phyloP scores from a whole-genome alignment of 2,113 vertebrate species.

The Ciconia boyciana region DNA sequence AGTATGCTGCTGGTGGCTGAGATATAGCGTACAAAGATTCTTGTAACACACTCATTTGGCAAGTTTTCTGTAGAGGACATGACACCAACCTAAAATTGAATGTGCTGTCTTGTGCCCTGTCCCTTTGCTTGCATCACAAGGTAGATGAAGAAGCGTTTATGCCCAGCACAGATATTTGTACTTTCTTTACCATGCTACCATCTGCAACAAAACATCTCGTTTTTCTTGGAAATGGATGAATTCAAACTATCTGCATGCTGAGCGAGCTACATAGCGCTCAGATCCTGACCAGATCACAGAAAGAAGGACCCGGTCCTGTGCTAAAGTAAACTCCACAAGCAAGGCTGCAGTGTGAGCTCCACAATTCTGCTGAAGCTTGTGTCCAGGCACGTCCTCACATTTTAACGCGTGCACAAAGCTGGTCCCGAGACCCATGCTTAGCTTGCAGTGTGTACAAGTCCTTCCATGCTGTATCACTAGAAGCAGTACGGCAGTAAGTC shows the following conservation, averaged over 20 bases:
- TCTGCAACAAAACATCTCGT: background rate
- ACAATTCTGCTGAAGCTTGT: background rate
- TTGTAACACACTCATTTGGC: background rate
- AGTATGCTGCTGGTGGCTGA: background rate
- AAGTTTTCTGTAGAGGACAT: background rate
- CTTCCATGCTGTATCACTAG: background rate
- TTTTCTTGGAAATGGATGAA: background rate
- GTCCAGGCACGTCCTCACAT: accelerated
- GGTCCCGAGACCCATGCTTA: background rate
- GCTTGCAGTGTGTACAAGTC: no score
- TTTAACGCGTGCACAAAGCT: background rate
- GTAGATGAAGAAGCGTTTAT: background rate
- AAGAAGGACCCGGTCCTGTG: background rate
- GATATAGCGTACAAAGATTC: background rate
- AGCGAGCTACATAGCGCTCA: background rate
- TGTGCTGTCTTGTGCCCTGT: background rate
- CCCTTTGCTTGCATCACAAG: background rate
- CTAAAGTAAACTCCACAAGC: background rate
- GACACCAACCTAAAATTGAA: background rate
- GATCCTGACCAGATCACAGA: background rate
- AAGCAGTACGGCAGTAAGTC: background rate
- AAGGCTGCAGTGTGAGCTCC: background rate
- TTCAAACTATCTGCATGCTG: background rate
- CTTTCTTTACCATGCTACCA: background rate
- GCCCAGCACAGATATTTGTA: background rate